Conservation (phyloP, 2,888 invertebrate genomes). For the Agrochola circellaris region DNA sequence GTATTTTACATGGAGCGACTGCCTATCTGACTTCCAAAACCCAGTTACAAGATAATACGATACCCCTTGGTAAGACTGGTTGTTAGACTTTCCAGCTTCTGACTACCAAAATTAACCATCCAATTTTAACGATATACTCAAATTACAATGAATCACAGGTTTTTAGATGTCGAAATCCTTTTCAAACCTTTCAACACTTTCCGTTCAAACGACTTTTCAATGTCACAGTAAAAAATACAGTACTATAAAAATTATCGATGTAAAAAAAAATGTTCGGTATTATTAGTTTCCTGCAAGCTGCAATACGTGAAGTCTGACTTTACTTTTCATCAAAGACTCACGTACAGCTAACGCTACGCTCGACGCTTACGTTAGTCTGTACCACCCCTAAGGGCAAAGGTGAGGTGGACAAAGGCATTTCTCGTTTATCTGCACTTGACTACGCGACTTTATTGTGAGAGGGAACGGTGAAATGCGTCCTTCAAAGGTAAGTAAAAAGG, state of each 20-base stretch:
- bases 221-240: neutral
- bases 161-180: neutral
- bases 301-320: neutral
- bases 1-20: no score
- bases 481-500: conserved; percentile 40
- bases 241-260: neutral
- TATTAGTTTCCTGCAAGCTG: neutral
- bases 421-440: conserved; percentile 61
- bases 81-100: no score
- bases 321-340: conserved; percentile 3
- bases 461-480: conserved; percentile 39
- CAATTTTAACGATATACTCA: neutral
- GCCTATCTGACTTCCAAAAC: no score
- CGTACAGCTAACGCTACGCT: neutral
- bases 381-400: conserved; percentile 41
- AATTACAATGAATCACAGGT: neutral
- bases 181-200: neutral
- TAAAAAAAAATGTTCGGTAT: neutral
- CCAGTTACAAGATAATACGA: no score
- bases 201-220: neutral
- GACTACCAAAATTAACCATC: no score
- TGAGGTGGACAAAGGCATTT: conserved; percentile 55
- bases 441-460: conserved; percentile 55
- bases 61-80: no score
- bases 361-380: conserved; percentile 19